Percentiles rank a stretch among this genome's conserved stretches.
phyloP scores from a whole-genome alignment of 2,888 invertebrate genomes.

The Caenorhabditis zanzibari region DNA sequence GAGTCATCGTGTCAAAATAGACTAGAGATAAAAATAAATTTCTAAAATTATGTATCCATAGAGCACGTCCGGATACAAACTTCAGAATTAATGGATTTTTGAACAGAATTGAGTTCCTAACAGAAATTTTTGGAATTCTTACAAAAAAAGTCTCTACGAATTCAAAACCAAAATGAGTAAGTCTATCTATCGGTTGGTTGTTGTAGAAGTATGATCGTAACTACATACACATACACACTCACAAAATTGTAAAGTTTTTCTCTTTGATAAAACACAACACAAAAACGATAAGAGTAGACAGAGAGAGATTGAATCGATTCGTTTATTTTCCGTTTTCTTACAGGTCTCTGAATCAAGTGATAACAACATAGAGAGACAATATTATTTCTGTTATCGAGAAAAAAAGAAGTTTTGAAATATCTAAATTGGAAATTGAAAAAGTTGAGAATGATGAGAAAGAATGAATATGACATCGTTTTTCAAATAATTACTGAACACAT shows the following conservation, averaged over 20 bases:
- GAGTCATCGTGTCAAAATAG: too few species aligned
- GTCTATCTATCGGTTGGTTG: background rate
- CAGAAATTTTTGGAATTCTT: too few species aligned
- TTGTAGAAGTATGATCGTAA: conserved; percentile 15
- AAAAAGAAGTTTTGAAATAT: conserved; percentile 13
- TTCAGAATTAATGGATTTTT: too few species aligned
- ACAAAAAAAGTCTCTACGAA: too few species aligned
- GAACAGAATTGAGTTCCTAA: too few species aligned
- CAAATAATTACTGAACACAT: background rate
- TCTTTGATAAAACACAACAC: background rate
- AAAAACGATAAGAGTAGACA: conserved; percentile 20
- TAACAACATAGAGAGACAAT: conserved; percentile 5
- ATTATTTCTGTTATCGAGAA: background rate
- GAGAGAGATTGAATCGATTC: conserved; percentile 30
- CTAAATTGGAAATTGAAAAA: background rate
- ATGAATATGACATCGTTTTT: background rate
- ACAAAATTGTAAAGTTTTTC: conserved; percentile 10
- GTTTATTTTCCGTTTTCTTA: conserved; percentile 35
- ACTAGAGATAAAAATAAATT: too few species aligned
- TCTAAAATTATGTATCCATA: too few species aligned
- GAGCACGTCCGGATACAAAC: too few species aligned
- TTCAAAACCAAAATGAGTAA: background rate
- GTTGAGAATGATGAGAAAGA: background rate
- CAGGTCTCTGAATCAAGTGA: conserved; percentile 19
- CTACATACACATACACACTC: background rate